Conservation (phyloP, 2,888 invertebrate species). For the Eulithis testata region DNA sequence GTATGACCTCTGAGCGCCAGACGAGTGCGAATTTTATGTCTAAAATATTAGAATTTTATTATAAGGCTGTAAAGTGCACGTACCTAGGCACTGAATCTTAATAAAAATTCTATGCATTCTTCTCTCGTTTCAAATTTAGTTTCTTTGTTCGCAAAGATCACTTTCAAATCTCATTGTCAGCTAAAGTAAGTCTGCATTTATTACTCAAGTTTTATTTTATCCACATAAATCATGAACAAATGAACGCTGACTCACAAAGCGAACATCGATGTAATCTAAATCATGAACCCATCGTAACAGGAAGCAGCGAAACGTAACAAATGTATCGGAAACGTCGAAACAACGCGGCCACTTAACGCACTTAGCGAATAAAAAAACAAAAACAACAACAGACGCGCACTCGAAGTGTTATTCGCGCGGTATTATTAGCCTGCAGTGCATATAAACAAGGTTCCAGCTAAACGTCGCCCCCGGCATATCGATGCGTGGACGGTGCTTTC, state of each 20-base stretch:
- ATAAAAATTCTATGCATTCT: slow-evolving; percentile 34
- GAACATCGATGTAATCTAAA: slow-evolving; percentile 39
- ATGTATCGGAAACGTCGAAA: slow-evolving; percentile 64
- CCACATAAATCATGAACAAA: slow-evolving; percentile 16
- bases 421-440: slow-evolving; percentile 81
- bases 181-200: slow-evolving; percentile 2
- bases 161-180: slow-evolving; percentile 18
- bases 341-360: slow-evolving; percentile 65
- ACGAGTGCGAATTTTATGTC: slow-evolving; percentile 38
- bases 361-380: slow-evolving; percentile 59
- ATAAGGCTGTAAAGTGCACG: slow-evolving; percentile 39
- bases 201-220: slow-evolving; percentile 14
- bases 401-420: slow-evolving; percentile 71
- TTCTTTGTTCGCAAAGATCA: slow-evolving; percentile 20
- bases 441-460: slow-evolving; percentile 79
- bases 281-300: slow-evolving; percentile 50
- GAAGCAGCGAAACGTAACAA: slow-evolving; percentile 60
- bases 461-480: slow-evolving; percentile 77
- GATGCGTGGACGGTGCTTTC: slow-evolving; percentile 71
- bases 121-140: slow-evolving; percentile 20
- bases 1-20: slow-evolving; percentile 40
- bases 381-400: slow-evolving; percentile 68
- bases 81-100: slow-evolving; percentile 37
- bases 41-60: slow-evolving; percentile 41
- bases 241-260: slow-evolving; percentile 35